Conservation (phyloP, 2,797 vertebrate genomes). For the Luscinia megarhynchos region DNA sequence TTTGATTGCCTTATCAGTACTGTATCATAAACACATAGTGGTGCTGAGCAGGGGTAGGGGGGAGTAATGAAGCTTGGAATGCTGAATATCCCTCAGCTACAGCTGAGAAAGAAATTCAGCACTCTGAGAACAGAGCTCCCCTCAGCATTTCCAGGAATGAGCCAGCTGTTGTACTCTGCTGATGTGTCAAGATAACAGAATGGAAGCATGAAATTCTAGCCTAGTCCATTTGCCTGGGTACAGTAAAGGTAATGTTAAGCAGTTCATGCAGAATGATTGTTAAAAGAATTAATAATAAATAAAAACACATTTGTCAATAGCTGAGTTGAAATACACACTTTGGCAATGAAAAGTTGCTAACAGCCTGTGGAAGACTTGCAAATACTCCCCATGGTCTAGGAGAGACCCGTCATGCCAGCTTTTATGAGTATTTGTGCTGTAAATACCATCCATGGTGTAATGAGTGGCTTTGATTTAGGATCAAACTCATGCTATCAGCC, state of each 20-base stretch:
- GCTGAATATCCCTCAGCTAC: constrained; percentile 65
- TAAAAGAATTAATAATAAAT: not conserved
- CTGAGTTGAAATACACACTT: not conserved
- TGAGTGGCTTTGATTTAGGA: not conserved
- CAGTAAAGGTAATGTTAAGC: constrained; percentile 45
- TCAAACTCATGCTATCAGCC: not conserved
- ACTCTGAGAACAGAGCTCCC: constrained; percentile 72
- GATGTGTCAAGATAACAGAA: constrained; percentile 74
- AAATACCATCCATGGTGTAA: not conserved
- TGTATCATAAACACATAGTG: constrained; percentile 11
- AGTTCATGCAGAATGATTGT: constrained; percentile 17
- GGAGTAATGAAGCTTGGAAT: constrained; percentile 43
- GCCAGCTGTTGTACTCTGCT: constrained; percentile 72
- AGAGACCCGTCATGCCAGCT: not conserved
- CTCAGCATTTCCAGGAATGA: constrained; percentile 73
- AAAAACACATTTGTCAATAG: not conserved
- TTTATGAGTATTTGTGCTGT: not conserved
- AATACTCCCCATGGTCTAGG: not conserved
- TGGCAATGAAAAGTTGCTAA: not conserved
- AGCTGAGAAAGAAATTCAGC: constrained; percentile 79
- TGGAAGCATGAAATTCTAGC: constrained; percentile 78
- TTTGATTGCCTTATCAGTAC: constrained; percentile 43
- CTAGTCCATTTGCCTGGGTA: constrained; percentile 55
- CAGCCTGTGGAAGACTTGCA: not conserved
- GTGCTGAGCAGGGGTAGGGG: not conserved